Percentiles rank a stretch among this genome's conserved stretches.
phyloP scores from a whole-genome alignment of 92 coral and sea anemone species.

The Zoanthus sansibaricus region DNA sequence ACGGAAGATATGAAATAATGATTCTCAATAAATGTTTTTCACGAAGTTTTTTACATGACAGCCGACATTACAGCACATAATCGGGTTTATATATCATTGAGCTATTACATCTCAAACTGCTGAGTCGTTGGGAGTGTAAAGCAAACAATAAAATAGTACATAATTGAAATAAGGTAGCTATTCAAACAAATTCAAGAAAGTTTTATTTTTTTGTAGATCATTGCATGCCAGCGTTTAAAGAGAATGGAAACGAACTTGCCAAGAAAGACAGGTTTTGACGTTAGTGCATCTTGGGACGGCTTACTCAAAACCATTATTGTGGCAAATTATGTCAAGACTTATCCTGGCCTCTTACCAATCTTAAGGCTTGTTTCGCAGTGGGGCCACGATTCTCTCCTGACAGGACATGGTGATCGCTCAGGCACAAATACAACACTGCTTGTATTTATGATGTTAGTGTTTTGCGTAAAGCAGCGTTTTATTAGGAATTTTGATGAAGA shows the following conservation, averaged over 20 bases:
- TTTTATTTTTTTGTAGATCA: background rate
- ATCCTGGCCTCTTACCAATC: constrained; percentile 80
- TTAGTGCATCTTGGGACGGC: constrained; percentile 80
- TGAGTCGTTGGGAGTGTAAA: too few relatives aligned
- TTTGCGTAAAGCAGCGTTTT: constrained; percentile 67
- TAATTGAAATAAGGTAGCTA: too few relatives aligned
- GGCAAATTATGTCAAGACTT: constrained; percentile 72
- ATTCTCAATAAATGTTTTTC: too few relatives aligned
- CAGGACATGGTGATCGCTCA: constrained; percentile 76
- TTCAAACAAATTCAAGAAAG: too few relatives aligned
- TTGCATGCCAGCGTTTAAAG: constrained; percentile 9
- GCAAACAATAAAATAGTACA: too few relatives aligned
- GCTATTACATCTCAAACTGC: too few relatives aligned
- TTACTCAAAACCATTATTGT: constrained; percentile 71
- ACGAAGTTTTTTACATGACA: too few relatives aligned
- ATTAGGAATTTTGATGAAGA: constrained; percentile 61
- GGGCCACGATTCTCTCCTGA: constrained; percentile 85
- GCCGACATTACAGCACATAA: too few relatives aligned
- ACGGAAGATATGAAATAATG: too few relatives aligned
- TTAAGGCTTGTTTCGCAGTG: constrained; percentile 83
- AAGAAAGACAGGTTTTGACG: constrained; percentile 59
- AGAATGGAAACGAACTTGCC: constrained; percentile 6
- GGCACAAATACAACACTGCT: constrained; percentile 81
- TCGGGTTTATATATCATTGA: too few relatives aligned
- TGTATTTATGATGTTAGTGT: constrained; percentile 75